Evolutionary conservation across 1,140 invertebrate genomes (phyloP).

Genomic region (Pinna nobilis): DNA sequence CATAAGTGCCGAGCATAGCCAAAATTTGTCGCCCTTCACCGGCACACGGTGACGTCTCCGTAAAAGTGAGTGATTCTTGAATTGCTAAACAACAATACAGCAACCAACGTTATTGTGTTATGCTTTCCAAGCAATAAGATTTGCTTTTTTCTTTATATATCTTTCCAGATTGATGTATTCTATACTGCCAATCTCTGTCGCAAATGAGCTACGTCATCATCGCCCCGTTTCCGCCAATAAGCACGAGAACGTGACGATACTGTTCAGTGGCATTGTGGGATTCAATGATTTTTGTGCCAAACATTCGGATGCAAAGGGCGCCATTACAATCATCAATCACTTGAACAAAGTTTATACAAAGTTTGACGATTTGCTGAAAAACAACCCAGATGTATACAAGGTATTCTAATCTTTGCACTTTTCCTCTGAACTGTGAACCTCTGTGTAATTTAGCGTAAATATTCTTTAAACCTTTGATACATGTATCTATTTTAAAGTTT

Average conservation of each 20-base stretch:
- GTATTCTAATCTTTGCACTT: no score
- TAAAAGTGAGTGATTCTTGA: conserved; percentile 97
- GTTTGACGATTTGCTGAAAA: conserved; percentile 86
- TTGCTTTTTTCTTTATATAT: neutral
- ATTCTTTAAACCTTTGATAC: no score
- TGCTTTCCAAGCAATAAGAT: no score
- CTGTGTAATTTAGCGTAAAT: no score
- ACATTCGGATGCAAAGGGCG: conserved; percentile 65
- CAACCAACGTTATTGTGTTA: no score
- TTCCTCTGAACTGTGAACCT: no score
- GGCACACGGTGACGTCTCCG: no score
- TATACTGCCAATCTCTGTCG: conserved; percentile 93
- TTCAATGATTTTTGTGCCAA: conserved; percentile 71
- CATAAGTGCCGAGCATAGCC: no score
- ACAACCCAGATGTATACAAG: conserved; percentile 94
- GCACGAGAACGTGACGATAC: conserved; percentile 69
- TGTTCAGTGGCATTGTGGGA: conserved; percentile 73
- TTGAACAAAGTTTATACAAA: conserved; percentile 72
- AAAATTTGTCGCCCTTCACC: no score
- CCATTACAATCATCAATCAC: conserved; percentile 72
- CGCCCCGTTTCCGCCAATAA: conserved; percentile 79
- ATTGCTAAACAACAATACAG: conserved; percentile 94
- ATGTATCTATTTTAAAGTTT: no score
- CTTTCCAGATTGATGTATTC: conserved; percentile 90
- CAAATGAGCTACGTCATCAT: conserved; percentile 92